Percentiles rank a stretch among this genome's conserved stretches.
Conservation (phyloP, 2,113 vertebrate genomes). For the Dromas ardeola region DNA sequence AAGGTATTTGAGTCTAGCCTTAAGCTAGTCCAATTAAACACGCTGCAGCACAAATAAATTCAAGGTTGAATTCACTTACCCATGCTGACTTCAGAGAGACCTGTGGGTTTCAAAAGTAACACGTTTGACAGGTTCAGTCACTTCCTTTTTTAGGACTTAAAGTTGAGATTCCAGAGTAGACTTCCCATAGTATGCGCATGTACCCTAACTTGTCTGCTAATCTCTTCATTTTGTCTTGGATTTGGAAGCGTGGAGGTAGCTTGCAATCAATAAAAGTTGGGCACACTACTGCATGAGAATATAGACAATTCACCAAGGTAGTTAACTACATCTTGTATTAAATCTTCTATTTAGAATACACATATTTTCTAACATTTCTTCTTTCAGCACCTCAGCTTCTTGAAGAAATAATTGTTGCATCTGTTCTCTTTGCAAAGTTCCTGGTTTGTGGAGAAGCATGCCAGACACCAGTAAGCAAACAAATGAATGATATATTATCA, state of each 20-base stretch:
- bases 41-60: background rate
- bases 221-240: background rate
- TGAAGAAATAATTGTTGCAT: background rate
- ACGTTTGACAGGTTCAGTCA: background rate
- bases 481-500: background rate
- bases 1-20: background rate
- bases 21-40: background rate
- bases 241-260: background rate
- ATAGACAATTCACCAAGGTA: background rate
- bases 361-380: background rate
- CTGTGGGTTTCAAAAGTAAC: background rate
- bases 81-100: background rate
- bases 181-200: accelerated
- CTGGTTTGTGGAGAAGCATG: background rate
- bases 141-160: background rate
- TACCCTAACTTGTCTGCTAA: background rate
- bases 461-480: background rate
- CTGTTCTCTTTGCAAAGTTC: background rate
- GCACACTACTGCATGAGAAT: background rate
- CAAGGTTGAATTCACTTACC: background rate
- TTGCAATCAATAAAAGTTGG: background rate
- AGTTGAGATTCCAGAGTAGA: background rate
- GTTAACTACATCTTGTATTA: background rate
- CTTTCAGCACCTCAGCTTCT: background rate
- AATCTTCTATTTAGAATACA: background rate